Base-by-base conservation (phyloP, 2,113 vertebrate species). In the Nerophis lumbriciformis region DNA sequence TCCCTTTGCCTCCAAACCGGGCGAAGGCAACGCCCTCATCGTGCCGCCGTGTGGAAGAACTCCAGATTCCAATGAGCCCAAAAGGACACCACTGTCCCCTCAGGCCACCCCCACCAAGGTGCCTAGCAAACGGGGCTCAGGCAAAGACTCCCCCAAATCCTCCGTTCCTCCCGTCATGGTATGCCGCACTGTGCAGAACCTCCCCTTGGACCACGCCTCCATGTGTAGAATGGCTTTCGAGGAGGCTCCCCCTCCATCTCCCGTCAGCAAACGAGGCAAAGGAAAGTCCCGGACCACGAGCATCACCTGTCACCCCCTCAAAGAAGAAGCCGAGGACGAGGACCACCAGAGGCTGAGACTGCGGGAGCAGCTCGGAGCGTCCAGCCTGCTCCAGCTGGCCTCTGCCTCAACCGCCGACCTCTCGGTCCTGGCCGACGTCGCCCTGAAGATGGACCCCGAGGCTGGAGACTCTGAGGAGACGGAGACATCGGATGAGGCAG, bases 191-290 rank as follows among this genome's bases (percentile, higher is more conserved):
- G 93, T 95, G 69, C 91, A 93, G 69, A 95, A 95, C 77, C 86
- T 96, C 53, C 94, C 94, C 0, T 71, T 92, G 82, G 94, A 96
- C 81, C 94, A 96, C 0, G 93, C 94, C 0, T 94, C 92, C 36
- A 83, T 96, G 85, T 94, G 95, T 67, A 91, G 92, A 68, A 87
- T 92, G 66, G 83, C 87, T 21, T 87, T 83, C 38, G 88, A 89
- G 75, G 87, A 90, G 62, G 85, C 82, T 19, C 77, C 87, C 1
- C 53, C 81, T 0, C 59, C 76, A 1, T 61, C 71, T 5, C 56
- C 79, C 0, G 50, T 28, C 50, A 80, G 0, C 80, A 93, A 88
- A 48, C 84, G 81, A 4, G 78, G 68, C 67, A 87, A 77, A 64
- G 90, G 74, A 56, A 68, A 87, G 49, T 75, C 88, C 14, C 86